phyloP scores from a whole-genome alignment of 2,113 vertebrate species.

The Zapus hudsonius region DNA sequence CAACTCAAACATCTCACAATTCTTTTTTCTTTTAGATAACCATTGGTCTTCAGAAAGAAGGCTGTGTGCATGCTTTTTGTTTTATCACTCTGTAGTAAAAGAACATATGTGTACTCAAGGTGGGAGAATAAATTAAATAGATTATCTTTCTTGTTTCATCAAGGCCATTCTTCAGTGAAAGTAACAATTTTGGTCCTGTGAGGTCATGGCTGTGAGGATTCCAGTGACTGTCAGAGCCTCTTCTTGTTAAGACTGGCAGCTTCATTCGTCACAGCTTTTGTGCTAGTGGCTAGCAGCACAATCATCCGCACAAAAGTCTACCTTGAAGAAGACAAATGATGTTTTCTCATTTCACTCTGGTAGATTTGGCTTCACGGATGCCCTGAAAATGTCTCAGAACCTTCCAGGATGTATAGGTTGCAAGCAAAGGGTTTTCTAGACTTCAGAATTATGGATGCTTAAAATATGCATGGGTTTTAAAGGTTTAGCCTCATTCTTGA shows the following conservation, averaged over 20 bases:
- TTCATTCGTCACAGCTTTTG: neutral
- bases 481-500: neutral
- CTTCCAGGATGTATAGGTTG: neutral
- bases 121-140: neutral
- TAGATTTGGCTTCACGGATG: neutral
- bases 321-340: neutral
- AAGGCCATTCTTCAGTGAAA: neutral
- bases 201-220: neutral
- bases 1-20: neutral
- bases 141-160: neutral
- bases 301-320: neutral
- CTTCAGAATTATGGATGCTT: neutral
- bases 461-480: neutral
- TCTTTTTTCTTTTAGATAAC: neutral
- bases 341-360: neutral
- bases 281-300: neutral
- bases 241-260: neutral
- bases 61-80: neutral
- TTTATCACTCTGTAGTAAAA: neutral
- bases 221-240: accelerated
- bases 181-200: accelerated
- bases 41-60: neutral
- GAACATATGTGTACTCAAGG: neutral
- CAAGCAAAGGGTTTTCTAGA: neutral
- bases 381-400: neutral